Conservation (phyloP, 2,888 invertebrate species). For the Creontiades dilutus region DNA sequence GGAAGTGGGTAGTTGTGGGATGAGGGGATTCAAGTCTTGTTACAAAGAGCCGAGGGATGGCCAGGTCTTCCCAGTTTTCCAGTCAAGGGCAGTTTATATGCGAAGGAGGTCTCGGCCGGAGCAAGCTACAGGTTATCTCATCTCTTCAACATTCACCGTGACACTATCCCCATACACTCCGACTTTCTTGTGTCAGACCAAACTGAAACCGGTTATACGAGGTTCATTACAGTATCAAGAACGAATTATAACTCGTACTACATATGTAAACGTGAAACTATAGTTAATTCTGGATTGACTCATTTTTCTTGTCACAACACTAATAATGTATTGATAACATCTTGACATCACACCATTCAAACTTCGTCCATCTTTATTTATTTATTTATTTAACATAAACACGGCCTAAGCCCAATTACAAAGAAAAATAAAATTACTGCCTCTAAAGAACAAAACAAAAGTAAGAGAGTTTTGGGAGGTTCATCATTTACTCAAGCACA, state of each 20-base stretch:
- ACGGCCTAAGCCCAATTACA: no score
- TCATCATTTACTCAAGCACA: no score
- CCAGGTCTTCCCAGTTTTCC: slow-evolving; percentile 6
- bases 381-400: no score
- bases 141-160: background rate
- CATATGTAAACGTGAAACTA: background rate
- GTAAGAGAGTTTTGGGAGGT: no score
- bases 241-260: background rate
- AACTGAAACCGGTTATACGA: background rate
- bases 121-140: slow-evolving; percentile 24
- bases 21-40: background rate
- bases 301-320: background rate
- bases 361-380: no score
- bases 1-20: slow-evolving; percentile 7
- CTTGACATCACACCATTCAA: background rate
- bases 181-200: background rate
- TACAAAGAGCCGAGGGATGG: background rate
- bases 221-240: background rate
- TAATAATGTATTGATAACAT: background rate
- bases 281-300: background rate
- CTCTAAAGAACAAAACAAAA: no score
- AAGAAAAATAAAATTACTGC: no score
- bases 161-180: background rate
- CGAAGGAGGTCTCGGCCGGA: background rate
- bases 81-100: slow-evolving; percentile 7